Conservation (phyloP, 2,797 vertebrate genomes). For the Falco novaeseelandiae region DNA sequence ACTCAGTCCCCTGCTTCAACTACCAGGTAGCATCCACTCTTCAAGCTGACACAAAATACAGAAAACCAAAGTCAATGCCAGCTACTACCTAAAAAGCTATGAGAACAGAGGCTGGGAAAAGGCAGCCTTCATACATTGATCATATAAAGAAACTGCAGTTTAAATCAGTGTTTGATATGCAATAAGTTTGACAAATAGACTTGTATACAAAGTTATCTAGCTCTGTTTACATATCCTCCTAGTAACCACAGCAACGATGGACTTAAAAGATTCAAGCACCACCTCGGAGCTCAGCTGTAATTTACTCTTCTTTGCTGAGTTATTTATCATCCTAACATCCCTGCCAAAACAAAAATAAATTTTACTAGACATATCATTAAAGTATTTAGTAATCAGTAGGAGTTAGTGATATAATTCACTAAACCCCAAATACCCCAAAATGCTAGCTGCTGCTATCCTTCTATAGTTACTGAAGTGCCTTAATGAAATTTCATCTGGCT, state of each 20-base stretch:
- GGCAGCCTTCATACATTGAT: background rate
- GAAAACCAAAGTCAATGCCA: background rate
- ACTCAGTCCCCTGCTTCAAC: background rate
- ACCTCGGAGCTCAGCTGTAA: conserved; percentile 20
- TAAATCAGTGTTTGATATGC: background rate
- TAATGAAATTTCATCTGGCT: background rate
- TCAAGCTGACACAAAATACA: background rate
- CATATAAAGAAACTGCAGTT: background rate
- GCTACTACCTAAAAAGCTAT: background rate
- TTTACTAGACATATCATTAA: conserved; percentile 2
- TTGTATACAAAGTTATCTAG: background rate
- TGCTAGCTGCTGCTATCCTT: background rate
- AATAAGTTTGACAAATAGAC: background rate
- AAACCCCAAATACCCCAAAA: background rate
- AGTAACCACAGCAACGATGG: background rate
- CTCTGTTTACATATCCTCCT: background rate
- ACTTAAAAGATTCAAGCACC: background rate
- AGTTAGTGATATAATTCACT: background rate
- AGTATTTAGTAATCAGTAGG: conserved; percentile 19
- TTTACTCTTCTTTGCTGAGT: background rate
- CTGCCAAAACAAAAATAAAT: conserved; percentile 26
- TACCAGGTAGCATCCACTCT: background rate
- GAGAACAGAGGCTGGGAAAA: background rate
- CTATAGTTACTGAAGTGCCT: background rate
- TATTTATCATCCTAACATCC: conserved; percentile 20